Percentiles rank a stretch among this genome's conserved stretches.
Evolutionary conservation across 2,888 invertebrate genomes (phyloP).

Genomic region (Tiliacea aurago): DNA sequence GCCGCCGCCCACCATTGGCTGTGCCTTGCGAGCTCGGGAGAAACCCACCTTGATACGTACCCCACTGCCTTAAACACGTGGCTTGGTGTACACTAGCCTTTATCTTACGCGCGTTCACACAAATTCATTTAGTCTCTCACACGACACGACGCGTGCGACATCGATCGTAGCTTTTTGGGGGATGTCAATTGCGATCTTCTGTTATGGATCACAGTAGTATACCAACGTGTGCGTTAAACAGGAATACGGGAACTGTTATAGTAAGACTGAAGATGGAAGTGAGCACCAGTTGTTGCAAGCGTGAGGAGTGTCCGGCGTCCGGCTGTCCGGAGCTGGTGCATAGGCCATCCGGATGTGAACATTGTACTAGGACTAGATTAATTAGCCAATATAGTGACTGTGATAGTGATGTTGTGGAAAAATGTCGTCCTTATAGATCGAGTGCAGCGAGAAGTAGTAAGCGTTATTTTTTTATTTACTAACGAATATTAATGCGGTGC

Average conservation of each 20-base stretch:
- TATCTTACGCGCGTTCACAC: conserved; percentile 87
- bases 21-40: conserved; percentile 69
- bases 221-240: conserved; percentile 83
- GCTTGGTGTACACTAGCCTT: conserved; percentile 79
- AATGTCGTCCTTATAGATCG: conserved; percentile 81
- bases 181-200: conserved; percentile 82
- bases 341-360: conserved; percentile 82
- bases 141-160: conserved; percentile 87
- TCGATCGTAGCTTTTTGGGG: conserved; percentile 84
- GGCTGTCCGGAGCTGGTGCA: conserved; percentile 71
- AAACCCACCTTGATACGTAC: conserved; percentile 80
- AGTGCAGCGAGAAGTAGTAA: conserved; percentile 87
- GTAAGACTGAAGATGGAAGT: conserved; percentile 84
- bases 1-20: conserved; percentile 79
- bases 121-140: conserved; percentile 87
- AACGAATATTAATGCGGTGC: conserved; percentile 12
- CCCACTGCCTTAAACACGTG: conserved; percentile 82
- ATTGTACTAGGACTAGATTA: conserved; percentile 85
- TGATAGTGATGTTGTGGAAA: conserved; percentile 86
- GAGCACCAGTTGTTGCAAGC: conserved; percentile 69
- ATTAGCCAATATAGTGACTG: conserved; percentile 87
- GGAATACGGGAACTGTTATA: conserved; percentile 84
- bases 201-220: conserved; percentile 85
- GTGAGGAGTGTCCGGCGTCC: conserved; percentile 68
- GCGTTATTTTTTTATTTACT: conserved; percentile 71